A percentile compares a stretch with the other conserved stretches of the same genome.
phyloP scores from a whole-genome alignment of 2,113 vertebrate genomes.

The Campylorhamphus procurvoides region DNA sequence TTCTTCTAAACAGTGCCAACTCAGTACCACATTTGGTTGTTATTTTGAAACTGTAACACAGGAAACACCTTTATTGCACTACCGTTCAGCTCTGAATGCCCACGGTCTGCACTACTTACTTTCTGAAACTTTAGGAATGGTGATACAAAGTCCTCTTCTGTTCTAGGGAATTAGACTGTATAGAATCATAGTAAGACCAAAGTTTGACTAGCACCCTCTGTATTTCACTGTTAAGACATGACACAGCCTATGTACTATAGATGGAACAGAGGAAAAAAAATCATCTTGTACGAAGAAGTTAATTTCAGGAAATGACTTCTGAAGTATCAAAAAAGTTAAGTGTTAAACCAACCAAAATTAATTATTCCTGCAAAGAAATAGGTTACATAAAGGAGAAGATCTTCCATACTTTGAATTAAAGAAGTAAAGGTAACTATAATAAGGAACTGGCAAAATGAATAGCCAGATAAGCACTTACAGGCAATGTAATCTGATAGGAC shows the following conservation, averaged over 20 bases:
- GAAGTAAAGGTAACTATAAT: neutral
- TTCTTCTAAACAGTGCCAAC: neutral
- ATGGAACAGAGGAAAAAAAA: neutral
- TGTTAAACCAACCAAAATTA: neutral
- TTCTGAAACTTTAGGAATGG: neutral
- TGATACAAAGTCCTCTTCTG: neutral
- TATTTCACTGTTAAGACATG: neutral
- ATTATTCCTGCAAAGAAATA: neutral
- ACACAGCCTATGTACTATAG: neutral
- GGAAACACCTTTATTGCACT: neutral
- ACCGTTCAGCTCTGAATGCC: neutral
- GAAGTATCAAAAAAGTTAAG: neutral
- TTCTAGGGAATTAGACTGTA: neutral
- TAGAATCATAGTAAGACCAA: neutral
- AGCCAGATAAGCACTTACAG: neutral
- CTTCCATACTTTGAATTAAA: neutral
- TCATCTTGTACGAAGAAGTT: neutral
- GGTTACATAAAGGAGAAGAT: neutral
- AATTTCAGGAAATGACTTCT: neutral
- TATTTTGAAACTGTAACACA: neutral
- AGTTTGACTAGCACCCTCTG: neutral
- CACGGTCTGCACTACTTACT: neutral
- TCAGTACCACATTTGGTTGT: neutral
- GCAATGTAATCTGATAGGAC: neutral
- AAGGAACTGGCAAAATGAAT: neutral